Evolutionary conservation across 2,113 vertebrate species (phyloP).

Genomic region (Aleadryas rufinucha): DNA sequence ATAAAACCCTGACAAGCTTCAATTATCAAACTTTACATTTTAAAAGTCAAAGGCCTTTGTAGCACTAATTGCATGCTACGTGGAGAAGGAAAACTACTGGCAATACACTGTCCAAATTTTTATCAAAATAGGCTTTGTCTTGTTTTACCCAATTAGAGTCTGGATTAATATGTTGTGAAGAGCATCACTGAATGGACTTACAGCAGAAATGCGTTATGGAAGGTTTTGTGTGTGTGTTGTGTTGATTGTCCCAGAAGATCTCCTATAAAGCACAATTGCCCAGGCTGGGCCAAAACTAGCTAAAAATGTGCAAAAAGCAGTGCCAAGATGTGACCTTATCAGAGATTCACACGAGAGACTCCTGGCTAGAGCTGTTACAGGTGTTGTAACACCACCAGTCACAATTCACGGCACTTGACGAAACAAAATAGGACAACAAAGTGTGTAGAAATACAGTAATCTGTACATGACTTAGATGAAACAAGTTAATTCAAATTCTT

Average conservation of each 20-base stretch:
- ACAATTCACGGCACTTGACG: neutral
- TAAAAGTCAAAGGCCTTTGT: constrained; percentile 2
- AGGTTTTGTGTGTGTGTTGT: neutral
- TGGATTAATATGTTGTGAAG: neutral
- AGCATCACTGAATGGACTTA: neutral
- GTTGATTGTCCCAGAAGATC: neutral
- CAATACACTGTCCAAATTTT: neutral
- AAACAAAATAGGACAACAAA: neutral
- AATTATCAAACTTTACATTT: neutral
- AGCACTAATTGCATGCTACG: neutral
- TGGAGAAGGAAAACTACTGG: neutral
- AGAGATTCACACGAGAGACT: neutral
- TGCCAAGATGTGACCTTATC: neutral
- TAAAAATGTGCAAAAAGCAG: neutral
- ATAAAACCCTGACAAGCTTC: constrained; percentile 24
- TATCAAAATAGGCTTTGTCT: neutral
- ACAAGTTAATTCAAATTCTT: neutral
- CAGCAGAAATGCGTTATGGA: neutral
- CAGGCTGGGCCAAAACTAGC: neutral
- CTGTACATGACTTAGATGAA: neutral
- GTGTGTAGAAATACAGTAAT: rapidly evolving
- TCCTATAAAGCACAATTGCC: neutral
- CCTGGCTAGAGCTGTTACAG: neutral
- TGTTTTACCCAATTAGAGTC: neutral
- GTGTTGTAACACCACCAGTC: neutral